Conservation (phyloP, 2,888 invertebrate species). For the Nymphalis polychloros region DNA sequence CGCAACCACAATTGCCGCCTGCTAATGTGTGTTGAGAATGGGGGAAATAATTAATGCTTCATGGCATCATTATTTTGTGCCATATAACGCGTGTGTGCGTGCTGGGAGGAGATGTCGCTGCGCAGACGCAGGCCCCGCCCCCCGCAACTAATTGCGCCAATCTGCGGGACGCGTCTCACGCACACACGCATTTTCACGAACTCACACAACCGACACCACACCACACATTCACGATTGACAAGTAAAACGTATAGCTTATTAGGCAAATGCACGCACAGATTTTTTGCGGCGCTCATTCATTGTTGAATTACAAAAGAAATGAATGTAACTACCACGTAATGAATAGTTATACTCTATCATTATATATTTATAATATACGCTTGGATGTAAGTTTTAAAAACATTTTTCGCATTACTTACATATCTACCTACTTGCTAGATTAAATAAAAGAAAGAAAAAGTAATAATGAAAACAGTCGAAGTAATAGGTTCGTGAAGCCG, state of each 20-base stretch:
- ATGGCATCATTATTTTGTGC: slow-evolving; percentile 63
- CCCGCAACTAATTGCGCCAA: slow-evolving; percentile 77
- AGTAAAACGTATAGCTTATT: slow-evolving; percentile 53
- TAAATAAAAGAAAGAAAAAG: slow-evolving; percentile 32
- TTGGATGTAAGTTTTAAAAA: slow-evolving; percentile 13
- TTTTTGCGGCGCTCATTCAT: slow-evolving; percentile 44
- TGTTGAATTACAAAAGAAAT: slow-evolving; percentile 43
- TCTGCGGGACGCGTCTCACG: slow-evolving; percentile 66
- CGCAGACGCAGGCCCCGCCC: slow-evolving; percentile 75
- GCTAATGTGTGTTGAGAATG: slow-evolving; percentile 45
- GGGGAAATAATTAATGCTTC: slow-evolving; percentile 67
- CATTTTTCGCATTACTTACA: slow-evolving; percentile 26
- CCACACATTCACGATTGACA: slow-evolving; percentile 33
- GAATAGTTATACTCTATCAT: slow-evolving; percentile 37
- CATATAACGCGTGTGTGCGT: slow-evolving; percentile 46
- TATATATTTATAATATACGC: slow-evolving; percentile 34
- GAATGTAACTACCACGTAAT: slow-evolving; percentile 38
- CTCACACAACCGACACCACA: slow-evolving; percentile 41
- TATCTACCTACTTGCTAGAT: slow-evolving; percentile 25
- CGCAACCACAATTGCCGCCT: slow-evolving; percentile 41
- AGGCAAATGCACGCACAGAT: slow-evolving; percentile 53
- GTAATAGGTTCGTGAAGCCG: slow-evolving; percentile 31
- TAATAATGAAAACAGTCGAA: slow-evolving; percentile 28
- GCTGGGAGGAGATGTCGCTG: slow-evolving; percentile 74
- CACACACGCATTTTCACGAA: slow-evolving; percentile 62